phyloP scores from a whole-genome alignment of 2,888 invertebrate genomes.

The Monoplex corrugatus region DNA sequence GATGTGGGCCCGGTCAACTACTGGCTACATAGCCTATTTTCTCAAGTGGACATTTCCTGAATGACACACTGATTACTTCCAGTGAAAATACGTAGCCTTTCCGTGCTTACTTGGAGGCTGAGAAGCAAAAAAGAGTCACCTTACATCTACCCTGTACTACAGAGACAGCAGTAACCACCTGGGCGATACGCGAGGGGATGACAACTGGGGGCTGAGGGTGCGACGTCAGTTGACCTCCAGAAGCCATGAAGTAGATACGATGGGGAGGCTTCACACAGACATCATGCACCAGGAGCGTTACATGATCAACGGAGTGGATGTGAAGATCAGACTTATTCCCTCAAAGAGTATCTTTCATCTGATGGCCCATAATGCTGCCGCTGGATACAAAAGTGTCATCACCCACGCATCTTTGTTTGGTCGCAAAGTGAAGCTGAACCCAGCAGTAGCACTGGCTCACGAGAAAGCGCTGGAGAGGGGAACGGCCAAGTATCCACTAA shows the following conservation, averaged over 20 bases:
- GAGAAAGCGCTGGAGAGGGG: constrained; percentile 16
- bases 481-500: neutral
- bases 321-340: neutral
- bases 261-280: constrained; percentile 7
- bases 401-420: neutral
- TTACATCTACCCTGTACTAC: neutral
- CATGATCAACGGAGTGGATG: constrained; percentile 14
- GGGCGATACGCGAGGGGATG: neutral
- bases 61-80: neutral
- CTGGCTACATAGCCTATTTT: constrained; percentile 12
- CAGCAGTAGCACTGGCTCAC: neutral
- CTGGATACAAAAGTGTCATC: neutral
- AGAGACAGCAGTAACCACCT: neutral
- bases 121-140: constrained; percentile 18
- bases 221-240: neutral
- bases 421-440: neutral
- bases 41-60: neutral
- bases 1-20: neutral
- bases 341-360: constrained; percentile 5
- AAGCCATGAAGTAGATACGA: constrained; percentile 5
- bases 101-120: neutral
- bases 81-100: constrained; percentile 3
- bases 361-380: neutral
- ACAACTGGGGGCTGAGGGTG: neutral
- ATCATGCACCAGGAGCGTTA: constrained; percentile 25